These are phyloP conservation scores for Poeciliopsis occidentalis DNA, from an alignment of 2,113 vertebrate genomes.

Conservation along the genomic window DNA sequence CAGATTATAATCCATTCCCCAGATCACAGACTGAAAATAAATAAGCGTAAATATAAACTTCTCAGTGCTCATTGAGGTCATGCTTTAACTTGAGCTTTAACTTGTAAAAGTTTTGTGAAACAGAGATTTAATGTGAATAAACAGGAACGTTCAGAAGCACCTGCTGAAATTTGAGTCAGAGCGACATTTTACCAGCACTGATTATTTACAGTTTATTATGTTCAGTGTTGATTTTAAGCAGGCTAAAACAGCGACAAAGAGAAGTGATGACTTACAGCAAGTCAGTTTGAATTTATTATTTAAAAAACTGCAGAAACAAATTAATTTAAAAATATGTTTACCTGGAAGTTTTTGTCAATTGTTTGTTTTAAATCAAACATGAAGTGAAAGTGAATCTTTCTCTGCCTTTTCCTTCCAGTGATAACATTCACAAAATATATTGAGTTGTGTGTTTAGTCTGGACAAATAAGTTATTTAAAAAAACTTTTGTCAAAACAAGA, in stretches of 20 bases:
- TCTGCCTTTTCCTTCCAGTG: too few species aligned
- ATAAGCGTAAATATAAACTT: neutral
- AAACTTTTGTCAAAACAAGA: neutral
- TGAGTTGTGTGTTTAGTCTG: too few species aligned
- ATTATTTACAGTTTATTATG: neutral
- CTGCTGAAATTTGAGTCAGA: constrained; percentile 23
- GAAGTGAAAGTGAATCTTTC: too few species aligned
- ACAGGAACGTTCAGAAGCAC: constrained; percentile 28
- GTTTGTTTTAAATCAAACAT: too few species aligned
- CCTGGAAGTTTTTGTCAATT: too few species aligned
- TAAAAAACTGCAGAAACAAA: neutral
- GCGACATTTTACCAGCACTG: neutral
- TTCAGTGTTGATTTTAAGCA: neutral
- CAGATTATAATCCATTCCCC: too few species aligned
- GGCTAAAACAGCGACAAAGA: neutral
- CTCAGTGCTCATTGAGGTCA: constrained; percentile 2
- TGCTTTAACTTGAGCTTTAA: constrained; percentile 2
- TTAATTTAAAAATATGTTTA: too few species aligned
- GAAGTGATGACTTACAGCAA: neutral
- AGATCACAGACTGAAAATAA: too few species aligned
- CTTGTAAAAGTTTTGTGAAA: constrained; percentile 23
- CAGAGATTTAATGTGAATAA: constrained; percentile 22
- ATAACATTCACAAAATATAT: neutral
- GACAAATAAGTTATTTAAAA: too few species aligned
- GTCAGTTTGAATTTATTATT: too few species aligned